These are phyloP conservation scores for Diogma glabrata DNA, from an alignment of 2,888 invertebrate species.

Conservation along the genomic window DNA sequence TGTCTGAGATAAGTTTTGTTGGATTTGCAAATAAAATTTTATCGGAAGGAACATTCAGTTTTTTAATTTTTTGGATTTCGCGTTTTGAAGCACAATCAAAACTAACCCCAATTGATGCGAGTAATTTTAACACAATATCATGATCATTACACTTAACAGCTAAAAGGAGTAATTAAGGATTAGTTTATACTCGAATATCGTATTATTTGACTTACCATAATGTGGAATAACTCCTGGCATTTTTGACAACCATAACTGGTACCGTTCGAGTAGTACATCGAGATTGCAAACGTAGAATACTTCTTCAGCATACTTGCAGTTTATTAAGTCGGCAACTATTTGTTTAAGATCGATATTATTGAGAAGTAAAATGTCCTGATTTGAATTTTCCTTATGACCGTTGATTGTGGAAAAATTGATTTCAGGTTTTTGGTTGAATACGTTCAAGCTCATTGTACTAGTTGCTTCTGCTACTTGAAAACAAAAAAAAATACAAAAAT, in stretches of 20 bases:
- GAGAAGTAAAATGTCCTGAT: too few species aligned
- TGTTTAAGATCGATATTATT: too few species aligned
- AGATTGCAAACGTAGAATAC: constrained; percentile 50
- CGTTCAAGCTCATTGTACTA: too few species aligned
- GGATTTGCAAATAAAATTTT: constrained; percentile 75
- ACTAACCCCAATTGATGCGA: constrained; percentile 73
- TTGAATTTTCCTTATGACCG: too few species aligned
- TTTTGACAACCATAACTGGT: constrained; percentile 63
- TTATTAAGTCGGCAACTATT: too few species aligned
- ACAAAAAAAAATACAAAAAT: too few species aligned
- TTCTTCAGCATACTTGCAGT: too few species aligned
- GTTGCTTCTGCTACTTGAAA: too few species aligned
- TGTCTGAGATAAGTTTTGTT: background rate
- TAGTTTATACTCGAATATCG: too few species aligned
- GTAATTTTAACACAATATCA: constrained; percentile 59
- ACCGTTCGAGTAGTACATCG: constrained; percentile 68
- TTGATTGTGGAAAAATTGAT: too few species aligned
- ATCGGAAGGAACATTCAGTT: constrained; percentile 25
- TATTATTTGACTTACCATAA: constrained; percentile 73
- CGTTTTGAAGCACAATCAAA: constrained; percentile 91
- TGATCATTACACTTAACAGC: constrained; percentile 93
- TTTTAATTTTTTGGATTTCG: constrained; percentile 66
- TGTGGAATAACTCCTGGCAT: constrained; percentile 78
- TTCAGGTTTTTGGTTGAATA: too few species aligned
- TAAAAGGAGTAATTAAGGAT: too few species aligned